These are phyloP conservation scores for Coelinius sp. DNA, from an alignment of 2,888 invertebrate genomes.

Conservation along the genomic window DNA sequence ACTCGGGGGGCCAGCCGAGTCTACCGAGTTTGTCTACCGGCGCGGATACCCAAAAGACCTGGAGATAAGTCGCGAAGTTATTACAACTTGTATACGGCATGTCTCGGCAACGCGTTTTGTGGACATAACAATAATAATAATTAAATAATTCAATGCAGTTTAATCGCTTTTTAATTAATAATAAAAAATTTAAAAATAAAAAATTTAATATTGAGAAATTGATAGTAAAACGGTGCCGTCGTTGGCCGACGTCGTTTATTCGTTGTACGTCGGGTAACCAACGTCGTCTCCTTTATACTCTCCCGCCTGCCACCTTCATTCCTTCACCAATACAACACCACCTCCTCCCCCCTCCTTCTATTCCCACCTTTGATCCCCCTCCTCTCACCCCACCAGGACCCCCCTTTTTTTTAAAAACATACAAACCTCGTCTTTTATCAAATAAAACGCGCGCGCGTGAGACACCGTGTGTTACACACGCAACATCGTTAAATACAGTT, in stretches of 20 bases:
- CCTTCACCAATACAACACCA: conserved; percentile 23
- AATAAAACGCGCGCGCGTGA: conserved; percentile 38
- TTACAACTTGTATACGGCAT: conserved; percentile 55
- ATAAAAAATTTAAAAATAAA: neutral
- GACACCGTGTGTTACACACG: conserved; percentile 29
- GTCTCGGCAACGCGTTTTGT: conserved; percentile 58
- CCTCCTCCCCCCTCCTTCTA: conserved; percentile 17
- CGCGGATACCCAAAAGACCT: conserved; percentile 63
- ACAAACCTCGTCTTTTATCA: neutral
- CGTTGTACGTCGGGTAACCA: conserved; percentile 19
- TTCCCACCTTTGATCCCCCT: conserved; percentile 26
- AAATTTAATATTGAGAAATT: neutral
- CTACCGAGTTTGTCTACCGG: conserved; percentile 69
- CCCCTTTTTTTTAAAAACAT: neutral
- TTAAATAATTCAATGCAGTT: neutral
- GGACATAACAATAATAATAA: conserved; percentile 20
- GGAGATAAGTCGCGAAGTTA: conserved; percentile 61
- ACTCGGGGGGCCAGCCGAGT: conserved; percentile 67
- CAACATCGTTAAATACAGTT: too few species aligned
- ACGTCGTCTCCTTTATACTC: conserved; percentile 7
- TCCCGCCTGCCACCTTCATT: conserved; percentile 19
- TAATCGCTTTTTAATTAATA: too few species aligned
- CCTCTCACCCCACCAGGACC: conserved; percentile 2
- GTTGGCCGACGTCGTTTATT: conserved; percentile 16
- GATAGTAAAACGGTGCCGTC: conserved; percentile 23